Base-by-base conservation (phyloP, 2,113 vertebrate genomes). In the Benitochromis conjunctus region DNA sequence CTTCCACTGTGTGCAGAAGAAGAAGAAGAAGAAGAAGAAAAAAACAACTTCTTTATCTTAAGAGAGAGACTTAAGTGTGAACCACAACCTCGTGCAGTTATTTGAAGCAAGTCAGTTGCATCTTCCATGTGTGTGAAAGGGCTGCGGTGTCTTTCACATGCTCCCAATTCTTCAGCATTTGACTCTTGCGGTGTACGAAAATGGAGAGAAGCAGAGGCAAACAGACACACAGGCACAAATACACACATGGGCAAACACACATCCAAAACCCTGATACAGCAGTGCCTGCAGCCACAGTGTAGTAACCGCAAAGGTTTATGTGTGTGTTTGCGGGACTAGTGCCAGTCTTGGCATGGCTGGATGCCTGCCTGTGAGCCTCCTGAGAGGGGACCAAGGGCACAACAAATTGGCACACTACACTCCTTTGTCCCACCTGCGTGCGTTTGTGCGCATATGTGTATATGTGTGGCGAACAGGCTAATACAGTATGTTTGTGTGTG, bases 361-460 rank as follows among this genome's bases (percentile, higher is more conserved):
- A 92, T 93, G 92, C 92, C 91, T 92, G 93, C 80, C 87, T 91
- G 81, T 81, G 84, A 69, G 90, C 85, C 94, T 91, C 93, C 90
- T 86, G 93, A 93, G 94, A 95, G 88, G 92, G 92, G 94, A 95
- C 92, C 92, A 90, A 87, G 94, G 92, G 93, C 92, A 91, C 92
- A 92, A 84, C 92, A 95, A 92, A 93, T 95, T 95, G 93, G 94
- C 93, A 92, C 89, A 86, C 88, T 82, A 87, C 69, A 89, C 91
- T 92, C 58, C 84, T 90, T 60, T 89, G 90, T 93, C 92, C 91
- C 92, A 94, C 93, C 91, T 94, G 92, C 71, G 90, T 94, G 88
- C 85, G 84, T 93, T 86, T 92, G 78, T 89, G 91, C 79, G 84
- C 85, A 82, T 54, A 58, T 89, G 64, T 91, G 90, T 87, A 79